These are phyloP conservation scores for Melipona quadrifasciata DNA, from an alignment of 1,140 invertebrate genomes.

Conservation along the genomic window DNA sequence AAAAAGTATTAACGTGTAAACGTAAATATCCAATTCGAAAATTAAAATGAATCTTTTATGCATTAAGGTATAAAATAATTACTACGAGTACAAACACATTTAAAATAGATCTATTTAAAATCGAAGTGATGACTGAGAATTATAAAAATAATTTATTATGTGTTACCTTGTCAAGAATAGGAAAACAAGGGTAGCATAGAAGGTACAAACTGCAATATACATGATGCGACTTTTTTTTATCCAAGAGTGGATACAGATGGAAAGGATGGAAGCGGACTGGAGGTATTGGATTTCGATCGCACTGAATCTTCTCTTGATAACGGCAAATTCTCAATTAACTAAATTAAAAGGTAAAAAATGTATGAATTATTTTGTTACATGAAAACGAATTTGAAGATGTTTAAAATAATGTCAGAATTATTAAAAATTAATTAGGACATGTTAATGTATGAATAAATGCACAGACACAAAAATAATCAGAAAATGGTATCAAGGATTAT, in stretches of 20 bases:
- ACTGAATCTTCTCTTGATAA: constrained; percentile 63
- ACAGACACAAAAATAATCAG: background rate
- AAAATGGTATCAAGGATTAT: constrained; percentile 1
- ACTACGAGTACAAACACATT: no score
- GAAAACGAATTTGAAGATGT: background rate
- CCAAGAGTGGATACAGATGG: constrained; percentile 58
- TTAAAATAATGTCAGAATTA: background rate
- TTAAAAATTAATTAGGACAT: constrained; percentile 1
- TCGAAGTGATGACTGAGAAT: background rate
- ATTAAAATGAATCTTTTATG: background rate
- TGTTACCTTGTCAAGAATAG: background rate
- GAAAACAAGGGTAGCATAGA: constrained; percentile 16
- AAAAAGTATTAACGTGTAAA: background rate
- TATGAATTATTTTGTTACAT: background rate
- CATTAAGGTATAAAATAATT: background rate
- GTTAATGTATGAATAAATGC: background rate
- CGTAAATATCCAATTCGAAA: background rate
- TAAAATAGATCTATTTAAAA: background rate
- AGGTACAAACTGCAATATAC: background rate
- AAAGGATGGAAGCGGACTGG: constrained; percentile 47
- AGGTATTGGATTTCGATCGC: constrained; percentile 61
- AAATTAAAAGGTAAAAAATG: constrained; percentile 38
- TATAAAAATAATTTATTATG: constrained; percentile 25
- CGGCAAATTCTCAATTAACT: constrained; percentile 65
- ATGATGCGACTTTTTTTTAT: constrained; percentile 20